Conservation (phyloP, 2,797 vertebrate genomes). For the Leucoraja ocellata region DNA sequence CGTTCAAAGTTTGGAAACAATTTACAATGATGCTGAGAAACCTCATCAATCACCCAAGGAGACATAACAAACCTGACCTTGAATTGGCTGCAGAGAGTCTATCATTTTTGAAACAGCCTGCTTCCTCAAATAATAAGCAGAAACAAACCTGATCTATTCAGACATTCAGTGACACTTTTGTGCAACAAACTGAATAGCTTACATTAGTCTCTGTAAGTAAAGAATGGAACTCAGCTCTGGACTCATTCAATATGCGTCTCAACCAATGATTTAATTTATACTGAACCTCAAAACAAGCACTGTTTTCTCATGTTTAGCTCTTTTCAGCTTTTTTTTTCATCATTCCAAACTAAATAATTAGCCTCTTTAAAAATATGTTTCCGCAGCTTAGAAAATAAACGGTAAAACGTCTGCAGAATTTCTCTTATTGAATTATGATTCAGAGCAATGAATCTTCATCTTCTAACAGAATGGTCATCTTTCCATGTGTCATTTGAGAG, state of each 20-base stretch:
- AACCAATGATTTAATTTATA: background rate
- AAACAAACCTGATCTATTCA: background rate
- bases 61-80: background rate
- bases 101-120: background rate
- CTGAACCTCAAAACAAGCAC: background rate
- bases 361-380: background rate
- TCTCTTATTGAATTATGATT: background rate
- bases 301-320: background rate
- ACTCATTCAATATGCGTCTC: background rate
- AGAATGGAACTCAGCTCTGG: background rate
- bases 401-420: background rate
- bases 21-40: background rate
- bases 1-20: background rate
- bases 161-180: background rate
- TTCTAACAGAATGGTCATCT: background rate
- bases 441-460: background rate
- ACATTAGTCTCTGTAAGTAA: background rate
- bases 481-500: background rate
- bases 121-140: background rate
- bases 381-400: background rate
- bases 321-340: background rate
- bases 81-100: background rate
- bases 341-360: slow-evolving; percentile 9
- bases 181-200: background rate
- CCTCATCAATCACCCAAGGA: background rate